Base-by-base conservation (phyloP, 2,888 invertebrate genomes). In the Plutella xylostella region DNA sequence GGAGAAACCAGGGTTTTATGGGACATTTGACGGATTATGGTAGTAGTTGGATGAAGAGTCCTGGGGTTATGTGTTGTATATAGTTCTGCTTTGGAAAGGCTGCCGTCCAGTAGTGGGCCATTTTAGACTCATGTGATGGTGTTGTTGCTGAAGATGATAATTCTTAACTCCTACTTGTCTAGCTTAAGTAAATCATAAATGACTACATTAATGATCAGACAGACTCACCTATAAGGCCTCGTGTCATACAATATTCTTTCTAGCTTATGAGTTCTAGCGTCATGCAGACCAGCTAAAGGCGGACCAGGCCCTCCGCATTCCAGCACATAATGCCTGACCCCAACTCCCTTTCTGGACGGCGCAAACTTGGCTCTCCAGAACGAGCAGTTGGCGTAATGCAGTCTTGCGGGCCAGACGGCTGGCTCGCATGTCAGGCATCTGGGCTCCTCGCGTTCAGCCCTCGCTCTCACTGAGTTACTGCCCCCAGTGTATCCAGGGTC, bases 301-400 rank as follows among this genome's bases (percentile, higher is more conserved):
- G 96, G 88, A 49, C 93, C 94, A 35, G 96, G 96, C n/a, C 97
- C 97, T 59, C 92, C 90, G 74, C 97, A 97, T 65, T 93, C 90
- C 56, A 96, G 86, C 55, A 94, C 94, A 71, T 94, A 95, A 66
- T 82, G 80, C 47, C 80, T 73, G 56, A 83, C 80, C 79, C 82
- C 84, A 43, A 73, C 65, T 45, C 64, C 68, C 11, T 79, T 75
- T 40, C 69, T 72, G 46, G 83, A 60, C 33, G 88, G 88, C 37
- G 87, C 89, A 60, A 93, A 89, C 57, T 89, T 87, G 42, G 93
- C 93, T 62, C 87, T 88, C 86, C 94, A 94, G 78, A 92, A 94
- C 42, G 93, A 90, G 77, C 96, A 96, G 74, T 95, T 93, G 43
- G 90, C 89, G 76, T 94, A 94, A 68, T 92, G 90, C 61, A 88